A percentile compares a stretch with the other conserved stretches of the same genome.
Evolutionary conservation across 1,140 invertebrate species (phyloP).

Genomic region (Piezodorus guildinii): DNA sequence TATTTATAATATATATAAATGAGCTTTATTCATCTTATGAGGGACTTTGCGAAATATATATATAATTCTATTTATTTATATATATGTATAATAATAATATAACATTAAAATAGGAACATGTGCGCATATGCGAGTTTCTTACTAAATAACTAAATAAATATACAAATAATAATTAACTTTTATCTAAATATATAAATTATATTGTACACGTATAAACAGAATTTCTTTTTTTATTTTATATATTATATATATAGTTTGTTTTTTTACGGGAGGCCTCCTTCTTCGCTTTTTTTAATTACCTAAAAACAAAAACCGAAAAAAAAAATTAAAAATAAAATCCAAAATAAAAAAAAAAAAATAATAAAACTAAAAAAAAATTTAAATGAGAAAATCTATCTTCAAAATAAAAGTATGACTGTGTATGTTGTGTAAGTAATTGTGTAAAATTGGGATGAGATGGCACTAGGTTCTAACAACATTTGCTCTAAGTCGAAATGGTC

Average conservation of each 20-base stretch:
- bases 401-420: neutral
- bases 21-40: slow-evolving; percentile 3
- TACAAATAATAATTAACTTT: slow-evolving; percentile 8
- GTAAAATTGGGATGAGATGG: neutral
- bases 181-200: slow-evolving; percentile 3
- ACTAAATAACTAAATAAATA: slow-evolving; percentile 13
- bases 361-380: slow-evolving; percentile 11
- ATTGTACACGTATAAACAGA: slow-evolving; percentile 2
- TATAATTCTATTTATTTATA: slow-evolving; percentile 2
- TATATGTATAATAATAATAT: slow-evolving; percentile 11
- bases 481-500: slow-evolving; percentile 2
- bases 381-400: neutral
- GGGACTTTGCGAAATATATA: slow-evolving; percentile 7
- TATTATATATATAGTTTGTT: too few relatives aligned
- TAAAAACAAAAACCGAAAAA: neutral
- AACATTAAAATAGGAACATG: slow-evolving; percentile 15
- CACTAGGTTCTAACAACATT: slow-evolving; percentile 3
- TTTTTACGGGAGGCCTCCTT: neutral
- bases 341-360: slow-evolving; percentile 17
- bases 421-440: neutral
- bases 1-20: slow-evolving; percentile 4
- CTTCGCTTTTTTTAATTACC: neutral
- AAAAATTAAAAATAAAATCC: slow-evolving; percentile 8
- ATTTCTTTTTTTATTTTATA: neutral
- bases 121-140: neutral